Evolutionary conservation across 2,888 invertebrate genomes (phyloP).

Genomic region (Melanostoma mellinum): DNA sequence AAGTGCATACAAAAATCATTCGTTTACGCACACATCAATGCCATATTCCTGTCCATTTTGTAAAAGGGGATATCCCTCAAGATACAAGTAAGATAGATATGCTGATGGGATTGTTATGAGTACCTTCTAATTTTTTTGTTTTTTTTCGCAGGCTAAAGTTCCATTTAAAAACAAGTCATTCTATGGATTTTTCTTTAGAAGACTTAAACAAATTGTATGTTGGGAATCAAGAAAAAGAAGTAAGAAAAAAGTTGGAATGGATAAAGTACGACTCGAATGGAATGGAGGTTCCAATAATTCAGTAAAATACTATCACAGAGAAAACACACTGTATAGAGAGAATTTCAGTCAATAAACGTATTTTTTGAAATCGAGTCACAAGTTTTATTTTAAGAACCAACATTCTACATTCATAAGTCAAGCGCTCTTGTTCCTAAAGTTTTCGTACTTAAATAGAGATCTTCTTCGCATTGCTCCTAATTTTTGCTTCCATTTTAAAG

Average conservation of each 20-base stretch:
- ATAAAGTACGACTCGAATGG: slow-evolving; percentile 25
- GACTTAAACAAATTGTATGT: slow-evolving; percentile 36
- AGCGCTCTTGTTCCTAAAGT: too few relatives aligned
- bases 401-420: too few relatives aligned
- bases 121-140: not conserved
- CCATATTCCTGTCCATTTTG: slow-evolving; percentile 51
- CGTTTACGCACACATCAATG: slow-evolving; percentile 43
- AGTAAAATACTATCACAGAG: too few relatives aligned
- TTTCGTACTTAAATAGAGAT: too few relatives aligned
- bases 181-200: slow-evolving; percentile 34
- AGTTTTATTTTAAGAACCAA: too few relatives aligned
- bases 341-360: too few relatives aligned
- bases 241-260: slow-evolving; percentile 42
- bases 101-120: not conserved
- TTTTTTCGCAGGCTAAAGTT: slow-evolving; percentile 24
- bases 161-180: slow-evolving; percentile 51
- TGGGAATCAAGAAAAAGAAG: slow-evolving; percentile 6
- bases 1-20: slow-evolving; percentile 26
- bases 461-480: too few relatives aligned
- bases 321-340: too few relatives aligned
- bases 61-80: slow-evolving; percentile 36
- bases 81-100: slow-evolving; percentile 32
- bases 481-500: too few relatives aligned
- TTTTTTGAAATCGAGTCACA: too few relatives aligned
- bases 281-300: not conserved